phyloP scores from a whole-genome alignment of 2,797 vertebrate species.

The Scyliorhinus canicula region DNA sequence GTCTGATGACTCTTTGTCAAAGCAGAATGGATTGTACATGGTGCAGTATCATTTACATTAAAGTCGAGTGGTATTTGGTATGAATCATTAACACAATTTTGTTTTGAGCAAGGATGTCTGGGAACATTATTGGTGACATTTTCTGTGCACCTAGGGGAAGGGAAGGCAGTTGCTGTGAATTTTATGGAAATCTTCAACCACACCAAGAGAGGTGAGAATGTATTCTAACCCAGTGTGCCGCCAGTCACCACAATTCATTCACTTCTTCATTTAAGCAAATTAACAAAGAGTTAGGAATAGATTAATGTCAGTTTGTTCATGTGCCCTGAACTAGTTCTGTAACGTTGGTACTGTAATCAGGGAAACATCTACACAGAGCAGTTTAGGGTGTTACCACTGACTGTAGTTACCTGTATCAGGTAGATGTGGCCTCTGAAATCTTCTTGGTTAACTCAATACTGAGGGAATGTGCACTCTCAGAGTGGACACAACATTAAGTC shows the following conservation, averaged over 20 bases:
- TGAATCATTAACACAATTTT: neutral
- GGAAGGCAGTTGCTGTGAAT: neutral
- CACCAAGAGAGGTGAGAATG: neutral
- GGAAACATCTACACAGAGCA: neutral
- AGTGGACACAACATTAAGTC: no score
- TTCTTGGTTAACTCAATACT: neutral
- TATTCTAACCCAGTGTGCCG: neutral
- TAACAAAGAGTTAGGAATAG: neutral
- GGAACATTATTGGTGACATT: neutral
- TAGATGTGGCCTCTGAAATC: neutral
- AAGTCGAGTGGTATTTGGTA: no score
- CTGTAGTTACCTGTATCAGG: neutral
- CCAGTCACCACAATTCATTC: neutral
- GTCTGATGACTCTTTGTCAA: no score
- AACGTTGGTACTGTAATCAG: neutral
- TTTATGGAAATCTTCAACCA: neutral
- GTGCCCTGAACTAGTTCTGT: neutral
- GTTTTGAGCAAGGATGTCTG: neutral
- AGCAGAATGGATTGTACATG: neutral
- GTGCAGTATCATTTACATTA: neutral
- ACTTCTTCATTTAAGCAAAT: neutral
- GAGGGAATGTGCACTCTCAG: no score
- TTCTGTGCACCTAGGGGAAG: neutral
- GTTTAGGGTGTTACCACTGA: neutral
- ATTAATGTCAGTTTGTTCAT: neutral